Evolutionary conservation across 1,140 invertebrate species (phyloP), one percentile per base, ranked within the genome.

Genomic region (Teleogryllus occipitalis): DNA sequence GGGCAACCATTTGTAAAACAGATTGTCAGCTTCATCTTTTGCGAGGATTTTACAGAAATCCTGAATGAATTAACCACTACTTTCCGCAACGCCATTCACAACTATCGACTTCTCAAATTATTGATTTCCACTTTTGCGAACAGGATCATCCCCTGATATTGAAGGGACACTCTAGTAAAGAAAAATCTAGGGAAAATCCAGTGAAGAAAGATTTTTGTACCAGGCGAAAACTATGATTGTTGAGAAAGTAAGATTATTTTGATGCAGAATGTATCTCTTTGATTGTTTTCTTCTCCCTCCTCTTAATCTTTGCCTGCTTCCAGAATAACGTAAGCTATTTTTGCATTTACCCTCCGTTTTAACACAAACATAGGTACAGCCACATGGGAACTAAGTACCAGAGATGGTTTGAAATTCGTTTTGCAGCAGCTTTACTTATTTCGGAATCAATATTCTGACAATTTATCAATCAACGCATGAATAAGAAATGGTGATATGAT

Each of bases 251-350:
- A 75, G 18, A 75, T 75, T 8, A 75, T 75, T 75, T 75, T 22
- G 8, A 46, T 46, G 39, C 74, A 18, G 74, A 8, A 75, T 46
- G 18, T 75, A 18, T 27, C 21, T 75, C 74, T 75, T 18, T 75
- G n/a, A n/a, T n/a, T n/a, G n/a, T 75, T n/a, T 75, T 75, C n/a
- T 75, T 75, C 74, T 75, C n/a, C n/a, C 8, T 75, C 74, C n/a
- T 75, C 74, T 75, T 75, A 8, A 75, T 12, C 74, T 75, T 75
- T 75, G 39, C 18, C 8, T 18, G 8, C 74, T 75, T 75, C 21
- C 74, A 8, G 8, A 8, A 75, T 75, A 75, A 75, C 74, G 8
- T 75, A 12, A 75, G 74, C 21, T 18, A 46, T 75, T 8, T 27
- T 18, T 75, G 21, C 18, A 8, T 75, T 75, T 8, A 46, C 74